These are phyloP conservation scores for Brachymystax lenok DNA, from an alignment of 2,797 vertebrate genomes.

Conservation along the genomic window DNA sequence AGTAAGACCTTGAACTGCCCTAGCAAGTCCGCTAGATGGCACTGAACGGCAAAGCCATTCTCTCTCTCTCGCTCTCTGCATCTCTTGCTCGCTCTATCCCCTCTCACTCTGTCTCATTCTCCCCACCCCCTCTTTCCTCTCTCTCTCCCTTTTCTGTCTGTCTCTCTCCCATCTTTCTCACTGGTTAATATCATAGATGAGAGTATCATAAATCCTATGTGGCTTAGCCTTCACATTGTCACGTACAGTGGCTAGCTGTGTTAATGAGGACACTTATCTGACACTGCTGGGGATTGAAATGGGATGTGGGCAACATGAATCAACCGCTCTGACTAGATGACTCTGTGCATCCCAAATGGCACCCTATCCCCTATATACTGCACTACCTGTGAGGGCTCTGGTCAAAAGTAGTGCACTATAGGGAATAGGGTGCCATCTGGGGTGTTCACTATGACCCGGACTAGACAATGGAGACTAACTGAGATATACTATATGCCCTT, in stretches of 20 bases:
- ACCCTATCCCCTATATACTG: not conserved
- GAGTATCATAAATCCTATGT: not conserved
- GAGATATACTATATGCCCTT: not conserved
- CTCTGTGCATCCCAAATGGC: not conserved
- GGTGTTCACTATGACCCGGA: not conserved
- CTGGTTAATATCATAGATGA: conserved; percentile 7
- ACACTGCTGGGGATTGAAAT: not conserved
- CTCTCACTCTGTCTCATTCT: not conserved
- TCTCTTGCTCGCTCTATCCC: no score
- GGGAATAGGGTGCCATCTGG: not conserved
- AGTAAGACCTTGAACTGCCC: not conserved
- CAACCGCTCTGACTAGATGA: not conserved
- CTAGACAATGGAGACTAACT: not conserved
- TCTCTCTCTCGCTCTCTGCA: not conserved
- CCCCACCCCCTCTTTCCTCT: not conserved
- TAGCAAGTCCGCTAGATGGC: conserved; percentile 12
- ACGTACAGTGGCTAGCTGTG: not conserved
- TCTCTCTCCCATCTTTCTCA: not conserved
- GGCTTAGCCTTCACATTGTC: conserved; percentile 4
- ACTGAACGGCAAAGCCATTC: not conserved
- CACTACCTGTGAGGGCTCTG: not conserved
- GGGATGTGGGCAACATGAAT: not conserved
- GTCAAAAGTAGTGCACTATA: not conserved
- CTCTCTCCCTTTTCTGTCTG: not conserved
- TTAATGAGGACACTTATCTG: not conserved